phyloP scores from a whole-genome alignment of 2,797 vertebrate species.

The Pipistrellus pipistrellus region DNA sequence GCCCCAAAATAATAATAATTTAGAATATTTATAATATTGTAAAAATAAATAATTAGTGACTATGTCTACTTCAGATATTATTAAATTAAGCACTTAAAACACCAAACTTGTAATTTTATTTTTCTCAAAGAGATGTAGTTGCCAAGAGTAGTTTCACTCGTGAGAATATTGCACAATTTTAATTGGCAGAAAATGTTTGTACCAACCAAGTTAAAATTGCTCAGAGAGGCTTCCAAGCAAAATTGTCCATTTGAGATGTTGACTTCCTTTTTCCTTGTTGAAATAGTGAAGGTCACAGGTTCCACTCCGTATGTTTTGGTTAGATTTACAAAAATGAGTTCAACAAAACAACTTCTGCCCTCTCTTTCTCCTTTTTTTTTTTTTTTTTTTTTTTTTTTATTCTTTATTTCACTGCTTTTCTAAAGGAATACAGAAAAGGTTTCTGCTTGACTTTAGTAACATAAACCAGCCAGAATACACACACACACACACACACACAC shows the following conservation, averaged over 20 bases:
- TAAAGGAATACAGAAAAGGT: not conserved
- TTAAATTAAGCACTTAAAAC: constrained; percentile 68
- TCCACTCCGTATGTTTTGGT: constrained; percentile 41
- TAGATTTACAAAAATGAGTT: constrained; percentile 61
- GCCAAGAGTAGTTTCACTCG: constrained; percentile 65
- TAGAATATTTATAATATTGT: constrained; percentile 45
- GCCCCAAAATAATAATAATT: constrained; percentile 17
- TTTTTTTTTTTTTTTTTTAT: not conserved
- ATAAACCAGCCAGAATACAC: constrained; percentile 18
- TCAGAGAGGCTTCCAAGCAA: constrained; percentile 68
- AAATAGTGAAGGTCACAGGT: constrained; percentile 71
- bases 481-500: not conserved
- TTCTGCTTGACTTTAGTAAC: constrained; percentile 23
- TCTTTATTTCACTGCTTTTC: not conserved
- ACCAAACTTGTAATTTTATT: constrained; percentile 50
- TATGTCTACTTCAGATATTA: constrained; percentile 63
- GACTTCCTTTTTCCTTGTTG: constrained; percentile 76
- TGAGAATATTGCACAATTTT: constrained; percentile 76
- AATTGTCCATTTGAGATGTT: constrained; percentile 71
- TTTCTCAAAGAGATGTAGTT: constrained; percentile 65
- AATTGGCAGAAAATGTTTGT: constrained; percentile 73
- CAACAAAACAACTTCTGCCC: not conserved
- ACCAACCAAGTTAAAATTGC: constrained; percentile 69
- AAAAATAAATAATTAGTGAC: constrained; percentile 64
- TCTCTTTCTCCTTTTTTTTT: not conserved